phyloP scores from a whole-genome alignment of 2,888 invertebrate genomes.

The Acanthosepion esculentum region DNA sequence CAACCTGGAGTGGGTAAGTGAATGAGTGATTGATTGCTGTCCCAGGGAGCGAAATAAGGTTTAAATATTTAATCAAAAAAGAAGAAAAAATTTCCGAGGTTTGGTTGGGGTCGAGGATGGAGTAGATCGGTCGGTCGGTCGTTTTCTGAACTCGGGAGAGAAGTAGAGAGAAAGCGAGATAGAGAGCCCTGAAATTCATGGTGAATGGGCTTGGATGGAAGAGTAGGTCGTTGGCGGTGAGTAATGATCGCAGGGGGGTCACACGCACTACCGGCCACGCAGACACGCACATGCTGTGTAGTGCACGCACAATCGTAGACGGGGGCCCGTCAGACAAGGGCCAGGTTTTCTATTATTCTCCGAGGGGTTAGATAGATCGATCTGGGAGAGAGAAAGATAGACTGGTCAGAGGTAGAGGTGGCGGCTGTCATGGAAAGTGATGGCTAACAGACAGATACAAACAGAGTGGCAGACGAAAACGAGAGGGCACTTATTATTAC shows the following conservation, averaged over 20 bases:
- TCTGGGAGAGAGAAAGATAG: not conserved
- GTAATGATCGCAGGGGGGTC: not conserved
- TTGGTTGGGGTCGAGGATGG: not conserved
- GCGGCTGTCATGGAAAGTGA: not conserved
- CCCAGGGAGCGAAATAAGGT: not conserved
- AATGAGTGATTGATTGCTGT: not conserved
- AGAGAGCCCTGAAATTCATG: not conserved
- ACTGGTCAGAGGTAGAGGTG: not conserved
- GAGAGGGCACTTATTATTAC: not conserved
- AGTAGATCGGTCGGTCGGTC: not conserved
- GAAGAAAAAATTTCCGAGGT: not conserved
- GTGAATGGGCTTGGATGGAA: not conserved
- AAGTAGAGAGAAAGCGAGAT: not conserved
- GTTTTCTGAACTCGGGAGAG: not conserved
- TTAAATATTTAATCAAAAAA: constrained; percentile 8
- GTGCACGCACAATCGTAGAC: not conserved
- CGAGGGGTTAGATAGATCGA: not conserved
- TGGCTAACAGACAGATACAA: not conserved
- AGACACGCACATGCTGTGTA: constrained; percentile 3
- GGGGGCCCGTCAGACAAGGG: not conserved
- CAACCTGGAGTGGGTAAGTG: not conserved
- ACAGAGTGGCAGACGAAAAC: not conserved
- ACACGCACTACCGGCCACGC: constrained; percentile 17
- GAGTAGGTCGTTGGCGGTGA: not conserved
- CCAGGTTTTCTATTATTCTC: not conserved